Evolutionary conservation across 2,888 invertebrate species (phyloP).

Genomic region (Epirrita christyi): DNA sequence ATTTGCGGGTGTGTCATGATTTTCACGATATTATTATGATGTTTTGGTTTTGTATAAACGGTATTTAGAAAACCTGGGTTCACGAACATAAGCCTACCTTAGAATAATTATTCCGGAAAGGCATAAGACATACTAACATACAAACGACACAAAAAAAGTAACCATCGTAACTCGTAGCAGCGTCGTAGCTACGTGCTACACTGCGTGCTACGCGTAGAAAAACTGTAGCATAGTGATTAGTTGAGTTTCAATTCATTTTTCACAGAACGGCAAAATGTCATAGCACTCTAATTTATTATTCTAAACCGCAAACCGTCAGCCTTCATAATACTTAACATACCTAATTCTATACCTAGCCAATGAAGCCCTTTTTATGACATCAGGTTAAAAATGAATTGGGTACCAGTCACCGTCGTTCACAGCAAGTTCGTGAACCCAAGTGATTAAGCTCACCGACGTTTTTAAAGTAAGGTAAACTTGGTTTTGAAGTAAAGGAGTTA

Average conservation of each 20-base stretch:
- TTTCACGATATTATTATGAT: conserved; percentile 24
- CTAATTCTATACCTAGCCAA: conserved; percentile 10
- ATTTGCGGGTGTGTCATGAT: conserved; percentile 41
- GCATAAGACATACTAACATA: too few species aligned
- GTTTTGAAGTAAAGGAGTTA: conserved; percentile 40
- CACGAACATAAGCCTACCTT: not conserved
- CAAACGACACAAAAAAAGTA: too few species aligned
- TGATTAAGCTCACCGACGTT: conserved; percentile 50
- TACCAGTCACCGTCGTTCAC: conserved; percentile 47
- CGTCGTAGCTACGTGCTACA: too few species aligned
- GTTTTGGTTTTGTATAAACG: conserved; percentile 3
- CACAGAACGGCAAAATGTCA: too few species aligned
- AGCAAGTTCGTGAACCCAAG: conserved; percentile 53
- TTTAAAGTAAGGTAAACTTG: conserved; percentile 36
- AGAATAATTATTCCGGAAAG: too few species aligned
- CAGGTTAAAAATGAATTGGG: conserved; percentile 44
- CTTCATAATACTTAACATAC: conserved; percentile 9
- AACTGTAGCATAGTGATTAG: too few species aligned
- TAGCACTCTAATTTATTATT: too few species aligned
- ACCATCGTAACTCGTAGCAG: too few species aligned
- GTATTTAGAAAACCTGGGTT: conserved; percentile 1
- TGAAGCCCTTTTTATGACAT: conserved; percentile 37
- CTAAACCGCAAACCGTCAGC: not conserved
- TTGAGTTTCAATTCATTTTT: too few species aligned
- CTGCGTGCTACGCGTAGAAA: too few species aligned